These are phyloP conservation scores for Macroglossus sobrinus DNA, from an alignment of 2,113 vertebrate species.

Conservation along the genomic window DNA sequence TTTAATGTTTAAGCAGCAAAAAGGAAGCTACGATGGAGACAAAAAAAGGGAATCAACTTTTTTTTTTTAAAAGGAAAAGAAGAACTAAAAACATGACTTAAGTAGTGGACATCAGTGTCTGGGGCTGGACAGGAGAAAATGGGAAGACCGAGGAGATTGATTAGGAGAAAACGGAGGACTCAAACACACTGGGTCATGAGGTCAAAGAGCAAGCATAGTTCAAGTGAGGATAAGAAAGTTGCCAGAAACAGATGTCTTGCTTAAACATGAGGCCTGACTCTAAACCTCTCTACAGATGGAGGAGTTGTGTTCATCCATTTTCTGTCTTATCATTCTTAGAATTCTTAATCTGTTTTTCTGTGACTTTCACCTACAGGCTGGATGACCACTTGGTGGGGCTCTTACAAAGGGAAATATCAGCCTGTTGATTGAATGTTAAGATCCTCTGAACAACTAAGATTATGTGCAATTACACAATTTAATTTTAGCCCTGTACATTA, in stretches of 20 bases:
- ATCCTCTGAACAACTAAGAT: not conserved
- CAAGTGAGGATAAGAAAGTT: slow-evolving; percentile 23
- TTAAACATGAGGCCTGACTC: not conserved
- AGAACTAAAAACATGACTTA: slow-evolving; percentile 5
- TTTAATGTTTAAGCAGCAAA: not conserved
- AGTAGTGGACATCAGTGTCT: not conserved
- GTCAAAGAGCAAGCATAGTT: slow-evolving; percentile 57
- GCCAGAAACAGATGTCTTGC: not conserved
- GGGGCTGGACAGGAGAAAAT: not conserved
- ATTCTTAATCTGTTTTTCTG: not conserved
- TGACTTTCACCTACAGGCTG: not conserved
- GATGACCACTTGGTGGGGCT: slow-evolving; percentile 49
- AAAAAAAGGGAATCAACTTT: not conserved
- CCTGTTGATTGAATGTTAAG: not conserved
- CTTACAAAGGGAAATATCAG: slow-evolving; percentile 50
- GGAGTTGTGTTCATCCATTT: not conserved
- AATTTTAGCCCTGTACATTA: not conserved
- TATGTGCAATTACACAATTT: not conserved
- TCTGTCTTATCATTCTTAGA: not conserved
- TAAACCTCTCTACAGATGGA: not conserved
- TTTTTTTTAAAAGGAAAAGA: not conserved
- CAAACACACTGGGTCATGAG: slow-evolving; percentile 22
- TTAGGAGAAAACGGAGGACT: slow-evolving; percentile 42
- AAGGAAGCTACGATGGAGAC: not conserved
- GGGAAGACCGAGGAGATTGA: slow-evolving; percentile 10